These are phyloP conservation scores for Myotis lucifugus DNA, from an alignment of 2,113 vertebrate species.

Conservation along the genomic window DNA sequence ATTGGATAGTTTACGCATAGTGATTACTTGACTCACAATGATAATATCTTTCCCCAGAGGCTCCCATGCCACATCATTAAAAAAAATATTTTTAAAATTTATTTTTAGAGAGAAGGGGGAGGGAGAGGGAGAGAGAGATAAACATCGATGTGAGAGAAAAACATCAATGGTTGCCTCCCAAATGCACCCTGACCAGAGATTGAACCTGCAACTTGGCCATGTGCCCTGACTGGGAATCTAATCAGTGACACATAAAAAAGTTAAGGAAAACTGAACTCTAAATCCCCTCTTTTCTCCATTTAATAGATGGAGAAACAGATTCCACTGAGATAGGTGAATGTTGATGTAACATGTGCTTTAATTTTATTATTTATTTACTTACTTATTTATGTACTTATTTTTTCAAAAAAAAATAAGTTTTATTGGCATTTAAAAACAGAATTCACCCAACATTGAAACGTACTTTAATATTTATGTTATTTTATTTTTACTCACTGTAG, in stretches of 20 bases:
- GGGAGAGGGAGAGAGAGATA: too few species aligned
- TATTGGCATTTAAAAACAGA: constrained; percentile 99
- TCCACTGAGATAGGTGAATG: not conserved
- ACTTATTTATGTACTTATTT: too few species aligned
- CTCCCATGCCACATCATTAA: too few species aligned
- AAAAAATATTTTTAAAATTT: too few species aligned
- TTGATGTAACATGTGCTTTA: not conserved
- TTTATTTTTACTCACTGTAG: constrained; percentile 90
- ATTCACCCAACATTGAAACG: constrained; percentile 96
- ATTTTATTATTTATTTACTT: not conserved
- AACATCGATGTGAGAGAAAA: too few species aligned
- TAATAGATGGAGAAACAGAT: not conserved
- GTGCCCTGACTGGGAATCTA: too few species aligned
- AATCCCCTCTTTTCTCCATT: not conserved
- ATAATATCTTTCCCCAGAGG: not conserved
- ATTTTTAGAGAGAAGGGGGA: too few species aligned
- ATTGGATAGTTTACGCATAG: not conserved
- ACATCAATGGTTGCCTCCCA: too few species aligned
- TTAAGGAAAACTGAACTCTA: not conserved
- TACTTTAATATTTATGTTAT: constrained; percentile 84
- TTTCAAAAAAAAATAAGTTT: constrained; percentile 95
- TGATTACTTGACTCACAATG: not conserved
- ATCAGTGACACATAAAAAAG: not conserved
- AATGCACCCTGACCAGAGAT: too few species aligned
- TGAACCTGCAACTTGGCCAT: too few species aligned